phyloP scores from a whole-genome alignment of 2,888 invertebrate species.

The Drosophila ezoana region DNA sequence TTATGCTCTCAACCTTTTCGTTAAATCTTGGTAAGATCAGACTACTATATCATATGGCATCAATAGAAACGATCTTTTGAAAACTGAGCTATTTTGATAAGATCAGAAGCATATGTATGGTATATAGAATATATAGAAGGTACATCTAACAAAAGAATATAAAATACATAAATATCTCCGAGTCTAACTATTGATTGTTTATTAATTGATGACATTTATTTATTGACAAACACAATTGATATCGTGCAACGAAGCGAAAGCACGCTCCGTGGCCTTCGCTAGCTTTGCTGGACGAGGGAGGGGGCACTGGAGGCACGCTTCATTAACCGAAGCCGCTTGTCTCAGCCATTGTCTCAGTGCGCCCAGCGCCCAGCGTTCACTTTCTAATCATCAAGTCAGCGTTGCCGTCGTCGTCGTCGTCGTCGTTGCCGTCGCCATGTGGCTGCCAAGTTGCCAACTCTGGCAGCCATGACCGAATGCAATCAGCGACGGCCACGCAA shows the following conservation, averaged over 20 bases:
- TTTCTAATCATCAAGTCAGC: constrained; percentile 68
- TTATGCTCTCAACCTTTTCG: too few species aligned
- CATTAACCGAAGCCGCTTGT: constrained; percentile 49
- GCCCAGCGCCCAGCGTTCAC: constrained; percentile 59
- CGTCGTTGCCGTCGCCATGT: constrained; percentile 8
- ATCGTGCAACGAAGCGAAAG: constrained; percentile 19
- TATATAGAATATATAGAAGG: too few species aligned
- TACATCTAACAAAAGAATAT: neutral
- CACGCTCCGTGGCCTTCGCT: constrained; percentile 26
- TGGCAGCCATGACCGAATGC: constrained; percentile 74
- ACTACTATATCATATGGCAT: too few species aligned
- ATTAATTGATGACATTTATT: constrained; percentile 6
- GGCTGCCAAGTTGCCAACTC: constrained; percentile 33
- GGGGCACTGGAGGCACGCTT: constrained; percentile 44
- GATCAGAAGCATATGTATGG: neutral
- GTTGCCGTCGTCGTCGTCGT: constrained; percentile 3
- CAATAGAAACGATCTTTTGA: neutral
- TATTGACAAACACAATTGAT: constrained; percentile 12
- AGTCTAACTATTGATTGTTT: too few species aligned
- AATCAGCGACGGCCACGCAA: constrained; percentile 68
- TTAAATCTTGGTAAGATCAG: too few species aligned
- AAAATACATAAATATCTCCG: too few species aligned
- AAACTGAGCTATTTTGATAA: neutral
- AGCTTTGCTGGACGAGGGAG: constrained; percentile 13
- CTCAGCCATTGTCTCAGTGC: constrained; percentile 55